phyloP scores from a whole-genome alignment of 2,797 vertebrate species.

The Scyliorhinus canicula region DNA sequence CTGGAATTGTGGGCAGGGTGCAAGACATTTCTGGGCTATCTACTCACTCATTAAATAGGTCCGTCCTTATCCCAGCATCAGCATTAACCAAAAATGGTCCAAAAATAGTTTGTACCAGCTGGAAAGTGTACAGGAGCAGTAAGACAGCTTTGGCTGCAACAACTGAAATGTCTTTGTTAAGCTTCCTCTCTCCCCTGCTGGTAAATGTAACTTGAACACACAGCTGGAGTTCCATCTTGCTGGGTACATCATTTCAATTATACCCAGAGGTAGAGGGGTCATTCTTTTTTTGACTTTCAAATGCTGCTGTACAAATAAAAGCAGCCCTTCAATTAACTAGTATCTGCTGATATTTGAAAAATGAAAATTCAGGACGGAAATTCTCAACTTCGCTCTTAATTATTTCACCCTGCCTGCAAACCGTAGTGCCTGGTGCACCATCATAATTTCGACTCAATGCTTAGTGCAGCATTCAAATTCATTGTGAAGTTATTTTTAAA shows the following conservation, averaged over 20 bases:
- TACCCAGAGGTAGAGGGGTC: neutral
- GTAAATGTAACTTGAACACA: neutral
- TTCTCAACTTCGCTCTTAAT: neutral
- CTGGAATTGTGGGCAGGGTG: neutral
- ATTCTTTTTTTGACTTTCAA: neutral
- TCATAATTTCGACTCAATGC: neutral
- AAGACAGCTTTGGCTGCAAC: neutral
- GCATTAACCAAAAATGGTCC: neutral
- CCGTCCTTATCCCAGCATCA: no score
- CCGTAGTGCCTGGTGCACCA: neutral
- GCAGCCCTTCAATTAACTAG: neutral
- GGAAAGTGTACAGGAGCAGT: neutral
- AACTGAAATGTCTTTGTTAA: constrained; percentile 4
- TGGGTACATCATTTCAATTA: constrained; percentile 25
- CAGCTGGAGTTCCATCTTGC: neutral
- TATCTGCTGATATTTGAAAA: neutral
- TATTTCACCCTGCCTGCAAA: neutral
- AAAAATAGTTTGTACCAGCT: neutral
- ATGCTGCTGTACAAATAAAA: neutral
- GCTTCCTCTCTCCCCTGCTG: neutral
- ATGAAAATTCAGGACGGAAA: neutral
- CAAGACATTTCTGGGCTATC: neutral
- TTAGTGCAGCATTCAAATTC: neutral
- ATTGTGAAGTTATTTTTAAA: neutral
- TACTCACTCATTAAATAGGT: neutral